Evolutionary conservation across 2,797 vertebrate genomes (phyloP), one percentile per base, ranked within the genome.

Genomic region (Xiphorhynchus erythropygius): DNA sequence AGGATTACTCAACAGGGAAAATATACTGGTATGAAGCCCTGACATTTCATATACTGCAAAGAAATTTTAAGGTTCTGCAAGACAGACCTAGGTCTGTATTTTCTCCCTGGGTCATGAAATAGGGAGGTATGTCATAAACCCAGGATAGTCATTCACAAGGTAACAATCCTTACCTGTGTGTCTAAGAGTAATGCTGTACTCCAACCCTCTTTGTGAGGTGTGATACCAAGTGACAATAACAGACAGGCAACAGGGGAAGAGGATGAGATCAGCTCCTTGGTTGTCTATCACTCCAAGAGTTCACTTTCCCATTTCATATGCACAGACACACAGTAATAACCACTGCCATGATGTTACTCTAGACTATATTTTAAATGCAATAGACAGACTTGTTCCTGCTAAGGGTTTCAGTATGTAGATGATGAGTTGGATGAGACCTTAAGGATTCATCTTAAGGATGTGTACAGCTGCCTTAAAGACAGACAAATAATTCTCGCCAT

Each of bases 81-180:
- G 46, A 27, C 8, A n/a, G 30, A 30, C 10, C 8, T 7, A 65
- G 24, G 4, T 44, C 24, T 79, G 11, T 15, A 1, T 17, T 1
- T 0, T 22, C 7, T 52, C 30, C 24, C 33, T 57, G 33, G 24
- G 7, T 60, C 22, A 28, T 2, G 22, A 50, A 63, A 57, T 1
- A 65, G 27, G 11, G 50, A 59, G 18, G 5, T 15, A 35, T 15
- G 13, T 8, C 1, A 3, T 16, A 46, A 32, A 11, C 28, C 27
- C 5, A 2, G 2, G 0, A 30, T 25, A 68, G 37, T 0, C 50
- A 22, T 12, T 8, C 22, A 42, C 1, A 2, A 49, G 8, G 42
- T 30, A 68, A 35, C 24, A 68, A 39, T 2, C 17, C 8, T 23
- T 46, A 13, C 5, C 17, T 35, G 5, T 25, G 24, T 67, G 41